Percentiles rank a stretch among this genome's conserved stretches.
These are phyloP conservation scores for Marcusenius ussheri DNA, from an alignment of 2,113 vertebrate species.

Conservation along the genomic window DNA sequence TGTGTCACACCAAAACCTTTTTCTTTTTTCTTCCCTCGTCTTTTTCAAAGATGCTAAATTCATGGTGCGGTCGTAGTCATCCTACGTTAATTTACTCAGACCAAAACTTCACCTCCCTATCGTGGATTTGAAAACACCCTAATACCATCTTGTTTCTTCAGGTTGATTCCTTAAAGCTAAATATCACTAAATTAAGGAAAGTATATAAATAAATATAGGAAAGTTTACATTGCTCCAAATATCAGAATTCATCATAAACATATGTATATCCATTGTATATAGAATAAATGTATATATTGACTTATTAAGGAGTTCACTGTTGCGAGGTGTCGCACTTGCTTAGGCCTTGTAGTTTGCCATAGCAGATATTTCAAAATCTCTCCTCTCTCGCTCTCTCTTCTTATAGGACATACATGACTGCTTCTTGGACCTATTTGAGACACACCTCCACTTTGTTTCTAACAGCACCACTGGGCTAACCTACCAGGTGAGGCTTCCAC, in stretches of 20 bases:
- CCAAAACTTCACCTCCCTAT: background rate
- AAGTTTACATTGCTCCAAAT: background rate
- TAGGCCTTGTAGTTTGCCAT: background rate
- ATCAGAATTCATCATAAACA: background rate
- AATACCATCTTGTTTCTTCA: background rate
- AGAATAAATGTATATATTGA: background rate
- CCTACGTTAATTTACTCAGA: slow-evolving; percentile 15
- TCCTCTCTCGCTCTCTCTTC: slow-evolving; percentile 13
- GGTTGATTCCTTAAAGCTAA: background rate
- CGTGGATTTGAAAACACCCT: background rate
- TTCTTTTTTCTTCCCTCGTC: background rate
- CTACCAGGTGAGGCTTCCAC: slow-evolving; percentile 69
- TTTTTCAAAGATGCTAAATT: background rate
- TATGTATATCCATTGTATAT: background rate
- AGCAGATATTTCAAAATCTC: background rate
- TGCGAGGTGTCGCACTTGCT: background rate
- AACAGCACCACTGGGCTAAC: slow-evolving; percentile 70
- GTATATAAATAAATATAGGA: background rate
- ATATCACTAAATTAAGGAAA: background rate
- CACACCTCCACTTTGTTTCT: slow-evolving; percentile 88
- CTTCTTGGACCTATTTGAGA: slow-evolving; percentile 88
- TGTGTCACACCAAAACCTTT: slow-evolving; percentile 31
- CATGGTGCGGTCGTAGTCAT: slow-evolving; percentile 25
- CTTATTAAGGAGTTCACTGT: background rate
- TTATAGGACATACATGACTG: slow-evolving; percentile 80